Evolutionary conservation across 2,888 invertebrate species (phyloP).

Genomic region (Lasiommata megera): DNA sequence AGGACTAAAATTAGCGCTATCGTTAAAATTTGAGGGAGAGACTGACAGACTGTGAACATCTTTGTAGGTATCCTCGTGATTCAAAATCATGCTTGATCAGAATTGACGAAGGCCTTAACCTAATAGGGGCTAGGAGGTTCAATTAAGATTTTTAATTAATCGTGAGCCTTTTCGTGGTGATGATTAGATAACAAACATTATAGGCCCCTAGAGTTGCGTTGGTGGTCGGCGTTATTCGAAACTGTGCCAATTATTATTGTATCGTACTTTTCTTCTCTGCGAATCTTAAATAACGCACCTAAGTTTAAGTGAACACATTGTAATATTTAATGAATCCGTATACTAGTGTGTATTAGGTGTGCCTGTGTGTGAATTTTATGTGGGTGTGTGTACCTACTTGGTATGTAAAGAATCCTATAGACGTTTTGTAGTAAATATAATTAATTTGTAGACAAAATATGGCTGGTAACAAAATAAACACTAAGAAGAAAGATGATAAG

Average conservation of each 20-base stretch:
- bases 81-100: conserved; percentile 53
- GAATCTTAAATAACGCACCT: not conserved
- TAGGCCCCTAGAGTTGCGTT: conserved; percentile 35
- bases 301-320: not conserved
- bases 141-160: conserved; percentile 1
- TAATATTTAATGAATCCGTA: not conserved
- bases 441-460: conserved; percentile 46
- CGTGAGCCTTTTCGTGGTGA: conserved; percentile 8
- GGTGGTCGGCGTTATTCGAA: conserved; percentile 53
- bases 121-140: not conserved
- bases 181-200: conserved; percentile 32
- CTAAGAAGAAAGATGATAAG: conserved; percentile 68
- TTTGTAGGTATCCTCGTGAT: conserved; percentile 55
- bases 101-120: conserved; percentile 10
- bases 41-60: conserved; percentile 61
- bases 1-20: conserved; percentile 41
- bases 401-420: not conserved
- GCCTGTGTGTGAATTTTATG: not conserved
- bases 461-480: conserved; percentile 70
- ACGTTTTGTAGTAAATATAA: conserved; percentile 5
- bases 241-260: conserved; percentile 33
- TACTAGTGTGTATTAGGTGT: not conserved
- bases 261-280: not conserved
- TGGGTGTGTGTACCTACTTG: not conserved
- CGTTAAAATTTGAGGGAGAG: conserved; percentile 76